These are phyloP conservation scores for Carlito syrichta DNA, from an alignment of 2,113 vertebrate genomes.

Conservation along the genomic window DNA sequence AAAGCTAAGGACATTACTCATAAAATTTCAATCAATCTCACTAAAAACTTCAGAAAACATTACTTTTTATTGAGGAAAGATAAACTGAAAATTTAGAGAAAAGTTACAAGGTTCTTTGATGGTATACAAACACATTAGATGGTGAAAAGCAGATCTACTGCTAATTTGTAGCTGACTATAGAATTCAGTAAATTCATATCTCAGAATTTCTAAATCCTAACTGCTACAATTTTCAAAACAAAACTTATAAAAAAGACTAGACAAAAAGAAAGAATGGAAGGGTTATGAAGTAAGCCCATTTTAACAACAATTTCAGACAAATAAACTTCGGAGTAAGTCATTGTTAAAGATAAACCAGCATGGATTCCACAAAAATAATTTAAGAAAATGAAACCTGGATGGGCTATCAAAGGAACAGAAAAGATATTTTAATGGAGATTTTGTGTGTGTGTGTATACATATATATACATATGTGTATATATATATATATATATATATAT, in stretches of 20 bases:
- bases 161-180: background rate
- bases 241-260: background rate
- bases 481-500: too few species aligned
- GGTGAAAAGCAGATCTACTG: background rate
- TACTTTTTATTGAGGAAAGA: background rate
- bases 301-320: background rate
- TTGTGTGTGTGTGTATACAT: too few species aligned
- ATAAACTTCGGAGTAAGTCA: constrained; percentile 13
- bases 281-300: background rate
- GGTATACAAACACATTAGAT: background rate
- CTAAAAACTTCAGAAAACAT: background rate
- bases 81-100: background rate
- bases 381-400: background rate
- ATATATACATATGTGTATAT: too few species aligned
- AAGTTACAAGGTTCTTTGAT: background rate
- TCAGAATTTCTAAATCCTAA: constrained; percentile 34
- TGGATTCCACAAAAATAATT: background rate
- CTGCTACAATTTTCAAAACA: background rate
- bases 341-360: background rate
- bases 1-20: background rate
- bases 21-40: background rate
- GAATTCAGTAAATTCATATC: background rate
- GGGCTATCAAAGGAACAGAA: background rate
- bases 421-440: background rate
- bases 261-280: background rate